These are phyloP conservation scores for Magallana ariakensis DNA, from an alignment of 1,140 invertebrate genomes.

Conservation along the genomic window DNA sequence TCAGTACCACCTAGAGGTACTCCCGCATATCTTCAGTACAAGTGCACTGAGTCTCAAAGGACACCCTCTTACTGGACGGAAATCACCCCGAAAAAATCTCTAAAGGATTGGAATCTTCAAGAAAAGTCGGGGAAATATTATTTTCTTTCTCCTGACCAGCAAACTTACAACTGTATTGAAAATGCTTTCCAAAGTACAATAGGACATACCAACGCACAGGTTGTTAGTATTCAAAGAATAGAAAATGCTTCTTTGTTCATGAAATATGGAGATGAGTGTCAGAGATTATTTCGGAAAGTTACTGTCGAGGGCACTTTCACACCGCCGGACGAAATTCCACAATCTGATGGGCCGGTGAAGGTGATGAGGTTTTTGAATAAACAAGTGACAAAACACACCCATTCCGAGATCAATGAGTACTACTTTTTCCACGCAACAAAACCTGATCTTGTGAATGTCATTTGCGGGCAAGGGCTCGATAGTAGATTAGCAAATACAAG, in stretches of 20 bases:
- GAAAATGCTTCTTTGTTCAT: constrained; percentile 42
- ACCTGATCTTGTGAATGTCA: neutral
- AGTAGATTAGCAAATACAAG: constrained; percentile 1
- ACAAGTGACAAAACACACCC: neutral
- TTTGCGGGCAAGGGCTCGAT: constrained; percentile 48
- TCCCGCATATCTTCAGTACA: neutral
- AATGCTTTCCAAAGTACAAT: constrained; percentile 38
- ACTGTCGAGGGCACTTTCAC: neutral
- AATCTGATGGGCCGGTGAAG: constrained; percentile 25
- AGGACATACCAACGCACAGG: neutral
- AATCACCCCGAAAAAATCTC: constrained; percentile 20
- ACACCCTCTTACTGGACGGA: constrained; percentile 46
- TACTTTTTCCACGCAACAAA: constrained; percentile 53
- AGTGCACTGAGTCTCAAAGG: constrained; percentile 21
- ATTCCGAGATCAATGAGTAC: constrained; percentile 47
- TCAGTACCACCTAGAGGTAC: constrained; percentile 25
- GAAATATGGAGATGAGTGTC: constrained; percentile 41
- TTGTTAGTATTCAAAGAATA: constrained; percentile 43
- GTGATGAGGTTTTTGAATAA: neutral
- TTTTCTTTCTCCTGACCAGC: neutral
- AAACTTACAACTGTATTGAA: constrained; percentile 18
- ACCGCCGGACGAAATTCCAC: neutral
- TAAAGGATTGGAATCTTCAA: constrained; percentile 46
- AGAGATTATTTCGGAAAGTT: constrained; percentile 42
- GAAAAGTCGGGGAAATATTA: neutral